Percentiles rank a stretch among this genome's conserved stretches.
Conservation (phyloP, 2,797 vertebrate genomes). For the Pteropus rufus region DNA sequence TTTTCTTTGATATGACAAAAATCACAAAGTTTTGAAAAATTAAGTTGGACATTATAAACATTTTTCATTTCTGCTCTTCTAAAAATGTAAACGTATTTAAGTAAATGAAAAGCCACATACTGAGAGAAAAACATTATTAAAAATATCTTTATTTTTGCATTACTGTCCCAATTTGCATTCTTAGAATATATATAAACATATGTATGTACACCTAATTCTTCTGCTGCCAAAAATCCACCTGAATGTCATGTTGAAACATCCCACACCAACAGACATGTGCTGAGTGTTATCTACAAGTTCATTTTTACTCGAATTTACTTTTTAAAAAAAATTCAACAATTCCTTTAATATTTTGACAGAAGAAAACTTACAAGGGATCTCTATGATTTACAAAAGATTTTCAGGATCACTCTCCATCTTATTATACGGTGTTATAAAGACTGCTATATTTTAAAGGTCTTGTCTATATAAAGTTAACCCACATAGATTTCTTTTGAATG, state of each 20-base stretch:
- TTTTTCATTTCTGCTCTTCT: not conserved
- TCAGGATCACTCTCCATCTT: not conserved
- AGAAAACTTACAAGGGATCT: not conserved
- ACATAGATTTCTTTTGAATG: not conserved
- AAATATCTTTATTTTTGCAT: not conserved
- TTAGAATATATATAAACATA: not conserved
- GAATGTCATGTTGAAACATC: not conserved
- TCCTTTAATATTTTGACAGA: slow-evolving; percentile 23
- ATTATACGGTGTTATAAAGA: not conserved
- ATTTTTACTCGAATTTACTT: not conserved
- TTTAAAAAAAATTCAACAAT: not conserved
- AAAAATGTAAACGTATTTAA: not conserved
- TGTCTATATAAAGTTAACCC: not conserved
- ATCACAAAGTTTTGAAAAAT: not conserved
- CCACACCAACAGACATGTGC: not conserved
- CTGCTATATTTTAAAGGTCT: not conserved
- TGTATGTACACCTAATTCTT: not conserved
- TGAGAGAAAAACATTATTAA: not conserved
- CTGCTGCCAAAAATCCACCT: not conserved
- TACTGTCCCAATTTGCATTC: not conserved
- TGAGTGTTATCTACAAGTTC: not conserved
- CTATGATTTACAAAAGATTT: not conserved
- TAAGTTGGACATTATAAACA: not conserved
- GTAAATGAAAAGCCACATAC: not conserved
- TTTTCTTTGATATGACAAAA: not conserved